These are phyloP conservation scores for Bombus breviceps DNA, from an alignment of 1,140 invertebrate species.

Conservation along the genomic window DNA sequence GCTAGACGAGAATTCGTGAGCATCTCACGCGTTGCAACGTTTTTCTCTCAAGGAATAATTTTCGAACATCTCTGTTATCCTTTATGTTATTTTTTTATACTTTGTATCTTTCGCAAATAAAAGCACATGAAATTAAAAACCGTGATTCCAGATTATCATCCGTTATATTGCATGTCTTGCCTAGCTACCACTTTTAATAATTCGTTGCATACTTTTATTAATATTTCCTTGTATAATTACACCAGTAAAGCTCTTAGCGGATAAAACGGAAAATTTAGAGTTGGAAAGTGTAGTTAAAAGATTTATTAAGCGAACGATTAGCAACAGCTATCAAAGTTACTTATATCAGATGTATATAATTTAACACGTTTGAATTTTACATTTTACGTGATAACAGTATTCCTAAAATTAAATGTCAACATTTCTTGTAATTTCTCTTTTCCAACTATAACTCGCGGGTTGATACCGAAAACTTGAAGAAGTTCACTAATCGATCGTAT, in stretches of 20 bases:
- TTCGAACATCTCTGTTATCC: not conserved
- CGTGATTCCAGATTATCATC: not conserved
- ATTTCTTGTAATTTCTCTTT: no score
- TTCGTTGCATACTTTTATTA: not conserved
- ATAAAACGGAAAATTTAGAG: not conserved
- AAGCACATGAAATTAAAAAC: not conserved
- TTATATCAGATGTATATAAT: slow-evolving; percentile 12
- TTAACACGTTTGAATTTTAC: not conserved
- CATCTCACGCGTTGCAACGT: not conserved
- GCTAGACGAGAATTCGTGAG: not conserved
- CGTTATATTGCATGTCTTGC: not conserved
- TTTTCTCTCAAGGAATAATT: not conserved
- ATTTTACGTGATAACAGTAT: not conserved
- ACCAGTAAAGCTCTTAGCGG: not conserved
- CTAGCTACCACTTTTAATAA: not conserved
- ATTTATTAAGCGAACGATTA: not conserved
- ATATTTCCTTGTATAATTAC: not conserved
- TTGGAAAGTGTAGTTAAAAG: slow-evolving; percentile 8
- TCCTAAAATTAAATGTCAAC: not conserved
- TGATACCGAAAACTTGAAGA: not conserved
- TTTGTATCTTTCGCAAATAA: no score
- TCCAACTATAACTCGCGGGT: not conserved
- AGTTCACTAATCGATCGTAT: not conserved
- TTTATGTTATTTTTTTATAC: not conserved
- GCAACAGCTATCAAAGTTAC: not conserved